These are phyloP conservation scores for Tenthredo mesomela DNA, from an alignment of 2,888 invertebrate genomes.

Conservation along the genomic window DNA sequence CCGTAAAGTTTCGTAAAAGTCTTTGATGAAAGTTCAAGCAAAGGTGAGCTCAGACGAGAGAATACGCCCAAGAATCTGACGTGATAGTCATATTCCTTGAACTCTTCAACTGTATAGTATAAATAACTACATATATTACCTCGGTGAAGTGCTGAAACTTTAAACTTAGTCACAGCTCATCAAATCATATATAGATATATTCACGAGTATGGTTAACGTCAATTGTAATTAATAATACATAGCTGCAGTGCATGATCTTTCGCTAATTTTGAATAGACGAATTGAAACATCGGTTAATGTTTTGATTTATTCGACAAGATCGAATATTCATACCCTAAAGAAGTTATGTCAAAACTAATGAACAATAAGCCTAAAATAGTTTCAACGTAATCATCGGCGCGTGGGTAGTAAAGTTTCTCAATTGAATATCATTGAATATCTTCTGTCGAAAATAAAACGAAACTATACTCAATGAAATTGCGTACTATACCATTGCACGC, in stretches of 20 bases:
- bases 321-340: not conserved
- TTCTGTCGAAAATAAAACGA: not conserved
- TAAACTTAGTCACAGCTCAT: not conserved
- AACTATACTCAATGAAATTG: not conserved
- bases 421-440: not conserved
- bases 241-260: not conserved
- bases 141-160: not conserved
- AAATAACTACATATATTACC: not conserved
- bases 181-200: not conserved
- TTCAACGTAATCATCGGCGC: not conserved
- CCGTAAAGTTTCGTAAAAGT: not conserved
- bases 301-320: too few species aligned
- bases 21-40: not conserved
- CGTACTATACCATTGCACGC: not conserved
- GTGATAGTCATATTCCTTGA: slow-evolving; percentile 3
- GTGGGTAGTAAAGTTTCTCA: not conserved
- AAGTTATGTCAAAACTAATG: not conserved
- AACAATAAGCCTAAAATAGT: not conserved
- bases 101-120: not conserved
- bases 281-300: not conserved
- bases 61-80: not conserved
- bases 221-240: not conserved
- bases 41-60: not conserved
- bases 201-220: not conserved
- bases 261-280: not conserved